Percentiles rank a stretch among this genome's conserved stretches.
phyloP scores from a whole-genome alignment of 2,888 invertebrate species.

The Scaptodrosophila latifasciaeformis region DNA sequence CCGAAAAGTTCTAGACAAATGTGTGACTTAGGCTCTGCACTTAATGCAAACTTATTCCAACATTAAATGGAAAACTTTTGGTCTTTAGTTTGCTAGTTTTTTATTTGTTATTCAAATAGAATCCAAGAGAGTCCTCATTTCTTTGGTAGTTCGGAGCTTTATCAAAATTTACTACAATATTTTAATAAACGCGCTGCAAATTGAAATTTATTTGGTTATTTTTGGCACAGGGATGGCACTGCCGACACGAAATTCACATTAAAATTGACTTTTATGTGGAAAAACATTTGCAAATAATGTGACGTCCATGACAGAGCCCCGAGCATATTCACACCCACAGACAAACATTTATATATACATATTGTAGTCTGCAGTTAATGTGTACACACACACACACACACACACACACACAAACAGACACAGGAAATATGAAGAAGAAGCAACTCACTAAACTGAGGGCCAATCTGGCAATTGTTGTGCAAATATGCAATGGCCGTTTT shows the following conservation, averaged over 20 bases:
- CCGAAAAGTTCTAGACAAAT: no score
- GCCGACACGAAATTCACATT: conserved; percentile 55
- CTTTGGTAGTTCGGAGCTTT: not conserved
- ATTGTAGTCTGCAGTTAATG: conserved; percentile 14
- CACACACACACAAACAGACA: not conserved
- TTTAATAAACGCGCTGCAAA: conserved; percentile 5
- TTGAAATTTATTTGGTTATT: conserved; percentile 44
- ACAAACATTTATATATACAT: no score
- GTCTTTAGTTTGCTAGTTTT: not conserved
- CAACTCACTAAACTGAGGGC: not conserved
- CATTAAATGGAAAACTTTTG: conserved; percentile 12
- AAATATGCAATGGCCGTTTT: conserved; percentile 9
- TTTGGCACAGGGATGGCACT: not conserved
- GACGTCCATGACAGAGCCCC: no score
- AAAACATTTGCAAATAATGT: conserved; percentile 10
- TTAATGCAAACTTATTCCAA: conserved; percentile 43
- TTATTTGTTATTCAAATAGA: no score
- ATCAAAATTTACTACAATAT: conserved; percentile 2
- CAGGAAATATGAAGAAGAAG: not conserved
- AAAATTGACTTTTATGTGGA: conserved; percentile 51
- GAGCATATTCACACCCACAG: no score
- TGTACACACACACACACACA: conserved; percentile 17
- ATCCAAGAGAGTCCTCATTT: no score
- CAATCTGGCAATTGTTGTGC: conserved; percentile 40
- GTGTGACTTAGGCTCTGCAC: conserved; percentile 15